phyloP scores from a whole-genome alignment of 2,888 invertebrate genomes.

The Latheticus oryzae region DNA sequence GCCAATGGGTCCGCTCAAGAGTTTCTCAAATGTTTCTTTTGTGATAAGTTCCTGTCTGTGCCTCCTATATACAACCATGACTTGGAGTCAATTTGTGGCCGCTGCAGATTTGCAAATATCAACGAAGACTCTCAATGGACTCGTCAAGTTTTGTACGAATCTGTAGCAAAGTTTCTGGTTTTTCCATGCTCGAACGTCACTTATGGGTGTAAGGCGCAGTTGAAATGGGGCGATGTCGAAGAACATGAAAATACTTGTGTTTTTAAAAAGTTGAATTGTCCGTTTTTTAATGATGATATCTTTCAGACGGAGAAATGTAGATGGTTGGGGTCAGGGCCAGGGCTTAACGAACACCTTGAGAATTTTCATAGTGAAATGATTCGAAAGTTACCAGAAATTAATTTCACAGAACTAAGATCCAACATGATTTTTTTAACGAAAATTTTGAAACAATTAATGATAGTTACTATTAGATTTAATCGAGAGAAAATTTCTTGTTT shows the following conservation, averaged over 20 bases:
- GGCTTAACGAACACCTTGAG: conserved; percentile 25
- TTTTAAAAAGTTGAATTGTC: conserved; percentile 28
- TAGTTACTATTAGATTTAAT: conserved; percentile 13
- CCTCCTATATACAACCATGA: conserved; percentile 26
- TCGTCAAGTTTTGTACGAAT: conserved; percentile 37
- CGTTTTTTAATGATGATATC: conserved; percentile 7
- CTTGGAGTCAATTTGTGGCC: conserved; percentile 24
- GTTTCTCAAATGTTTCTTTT: conserved; percentile 23
- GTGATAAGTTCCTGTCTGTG: conserved; percentile 26
- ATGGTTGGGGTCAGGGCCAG: conserved; percentile 23
- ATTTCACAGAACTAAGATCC: conserved; percentile 7
- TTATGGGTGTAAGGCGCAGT: conserved; percentile 14
- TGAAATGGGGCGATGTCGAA: conserved; percentile 31
- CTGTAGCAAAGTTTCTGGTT: conserved; percentile 35
- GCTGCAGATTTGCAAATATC: conserved; percentile 15
- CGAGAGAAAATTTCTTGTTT: conserved; percentile 19
- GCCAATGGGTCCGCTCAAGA: conserved; percentile 2
- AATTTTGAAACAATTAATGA: conserved; percentile 18
- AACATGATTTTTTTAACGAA: conserved; percentile 13
- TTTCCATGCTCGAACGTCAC: conserved; percentile 26
- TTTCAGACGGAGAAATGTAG: conserved; percentile 8
- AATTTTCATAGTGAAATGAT: conserved; percentile 18
- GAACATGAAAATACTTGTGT: conserved; percentile 32
- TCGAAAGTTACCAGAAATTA: conserved; percentile 23
- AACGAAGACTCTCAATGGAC: conserved; percentile 16